These are phyloP conservation scores for Lampris incognitus DNA, from an alignment of 2,113 vertebrate species.

Conservation along the genomic window DNA sequence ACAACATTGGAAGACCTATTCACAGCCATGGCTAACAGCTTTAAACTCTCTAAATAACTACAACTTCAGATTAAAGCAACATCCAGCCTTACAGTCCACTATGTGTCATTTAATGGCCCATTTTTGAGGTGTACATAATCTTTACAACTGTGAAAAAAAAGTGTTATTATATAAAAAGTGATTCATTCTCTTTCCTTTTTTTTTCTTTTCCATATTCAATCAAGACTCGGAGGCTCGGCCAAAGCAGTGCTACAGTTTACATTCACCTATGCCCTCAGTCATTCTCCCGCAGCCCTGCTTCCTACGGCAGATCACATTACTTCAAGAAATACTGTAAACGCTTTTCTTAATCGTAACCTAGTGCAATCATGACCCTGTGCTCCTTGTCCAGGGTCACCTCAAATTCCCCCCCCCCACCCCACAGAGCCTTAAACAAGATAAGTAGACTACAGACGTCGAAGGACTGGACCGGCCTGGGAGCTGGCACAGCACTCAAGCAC, in stretches of 20 bases:
- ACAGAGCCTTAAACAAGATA: conserved; percentile 40
- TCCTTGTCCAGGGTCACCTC: conserved; percentile 65
- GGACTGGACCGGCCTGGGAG: conserved; percentile 44
- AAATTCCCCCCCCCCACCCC: conserved; percentile 46
- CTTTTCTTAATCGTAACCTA: conserved; percentile 57
- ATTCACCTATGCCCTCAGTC: conserved; percentile 68
- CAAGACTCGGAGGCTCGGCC: conserved; percentile 33
- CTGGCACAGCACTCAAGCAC: conserved; percentile 43
- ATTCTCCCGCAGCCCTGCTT: conserved; percentile 39
- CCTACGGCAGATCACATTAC: conserved; percentile 56
- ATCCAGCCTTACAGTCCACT: conserved; percentile 37
- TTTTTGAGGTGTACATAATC: conserved; percentile 18
- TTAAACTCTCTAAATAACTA: conserved; percentile 28
- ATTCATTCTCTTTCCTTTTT: conserved; percentile 1
- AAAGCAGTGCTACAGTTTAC: conserved; percentile 73
- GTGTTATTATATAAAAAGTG: conserved; percentile 19
- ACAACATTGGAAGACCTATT: conserved; percentile 65
- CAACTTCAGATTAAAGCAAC: conserved; percentile 34
- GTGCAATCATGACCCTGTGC: conserved; percentile 77
- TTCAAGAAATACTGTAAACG: conserved; percentile 64
- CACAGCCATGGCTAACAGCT: conserved; percentile 2
- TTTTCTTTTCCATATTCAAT: conserved; percentile 45
- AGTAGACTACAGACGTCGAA: conserved; percentile 36
- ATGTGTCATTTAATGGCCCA: conserved; percentile 16
- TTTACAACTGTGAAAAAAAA: conserved; percentile 33